Evolutionary conservation across 1,140 invertebrate species (phyloP).

Genomic region (Drosophila saltans): DNA sequence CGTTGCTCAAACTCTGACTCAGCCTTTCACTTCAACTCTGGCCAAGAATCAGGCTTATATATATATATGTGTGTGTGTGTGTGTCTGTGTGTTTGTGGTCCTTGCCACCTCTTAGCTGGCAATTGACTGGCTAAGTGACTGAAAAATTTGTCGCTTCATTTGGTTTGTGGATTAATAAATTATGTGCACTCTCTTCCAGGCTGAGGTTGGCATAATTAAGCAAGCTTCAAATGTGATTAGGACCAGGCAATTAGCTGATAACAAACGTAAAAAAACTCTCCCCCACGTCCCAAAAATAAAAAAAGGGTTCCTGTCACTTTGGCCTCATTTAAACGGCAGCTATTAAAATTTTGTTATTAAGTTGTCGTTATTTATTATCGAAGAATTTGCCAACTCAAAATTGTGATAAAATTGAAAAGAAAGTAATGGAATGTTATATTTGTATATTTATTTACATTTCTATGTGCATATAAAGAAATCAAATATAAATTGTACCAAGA

Average conservation of each 20-base stretch:
- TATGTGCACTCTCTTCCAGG: constrained; percentile 44
- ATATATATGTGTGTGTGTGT: background rate
- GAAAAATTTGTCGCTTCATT: constrained; percentile 76
- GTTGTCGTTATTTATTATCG: background rate
- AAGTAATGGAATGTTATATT: too few relatives aligned
- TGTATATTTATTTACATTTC: too few relatives aligned
- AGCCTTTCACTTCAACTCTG: background rate
- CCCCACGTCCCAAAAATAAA: background rate
- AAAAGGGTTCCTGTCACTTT: background rate
- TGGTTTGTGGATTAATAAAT: constrained; percentile 73
- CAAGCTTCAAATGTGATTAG: constrained; percentile 69
- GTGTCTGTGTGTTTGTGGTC: constrained; percentile 7
- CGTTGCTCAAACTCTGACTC: constrained; percentile 28
- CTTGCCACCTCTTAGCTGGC: constrained; percentile 34
- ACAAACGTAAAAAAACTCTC: constrained; percentile 14
- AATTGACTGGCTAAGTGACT: constrained; percentile 72
- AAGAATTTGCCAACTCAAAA: constrained; percentile 24
- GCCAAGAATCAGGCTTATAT: constrained; percentile 8
- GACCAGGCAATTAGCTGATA: constrained; percentile 71
- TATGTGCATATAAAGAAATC: too few relatives aligned
- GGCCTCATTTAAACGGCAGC: constrained; percentile 21
- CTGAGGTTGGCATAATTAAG: constrained; percentile 57
- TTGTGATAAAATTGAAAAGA: too few relatives aligned
- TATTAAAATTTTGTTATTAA: constrained; percentile 32
- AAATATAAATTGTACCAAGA: too few relatives aligned